Evolutionary conservation across 2,797 vertebrate species (phyloP).

Genomic region (Leuciscus waleckii): DNA sequence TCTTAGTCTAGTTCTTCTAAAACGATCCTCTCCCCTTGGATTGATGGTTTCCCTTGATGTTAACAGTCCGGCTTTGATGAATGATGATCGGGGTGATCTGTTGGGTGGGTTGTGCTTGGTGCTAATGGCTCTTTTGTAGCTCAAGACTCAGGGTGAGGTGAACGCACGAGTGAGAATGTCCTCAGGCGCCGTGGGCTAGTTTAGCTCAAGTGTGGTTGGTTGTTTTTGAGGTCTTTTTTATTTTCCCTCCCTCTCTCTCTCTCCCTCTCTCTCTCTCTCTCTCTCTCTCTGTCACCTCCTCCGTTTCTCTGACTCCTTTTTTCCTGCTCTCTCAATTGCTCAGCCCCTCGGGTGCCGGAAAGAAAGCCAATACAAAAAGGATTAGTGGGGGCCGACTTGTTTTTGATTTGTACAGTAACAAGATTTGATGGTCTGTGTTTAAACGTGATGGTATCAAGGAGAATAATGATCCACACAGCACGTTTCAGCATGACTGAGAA

Average conservation of each 20-base stretch:
- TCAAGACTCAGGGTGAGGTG: constrained; percentile 55
- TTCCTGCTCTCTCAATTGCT: constrained; percentile 36
- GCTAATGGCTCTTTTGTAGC: constrained; percentile 71
- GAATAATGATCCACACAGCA: constrained; percentile 31
- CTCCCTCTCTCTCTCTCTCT: background rate
- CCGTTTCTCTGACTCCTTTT: constrained; percentile 14
- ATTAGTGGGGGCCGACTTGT: constrained; percentile 40
- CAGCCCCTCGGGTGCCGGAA: constrained; percentile 14
- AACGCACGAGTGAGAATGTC: constrained; percentile 21
- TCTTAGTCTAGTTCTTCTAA: constrained; percentile 17
- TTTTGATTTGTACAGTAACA: constrained; percentile 46
- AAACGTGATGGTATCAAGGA: constrained; percentile 1
- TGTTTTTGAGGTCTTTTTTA: background rate
- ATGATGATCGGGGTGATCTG: constrained; percentile 72
- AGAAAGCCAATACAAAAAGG: constrained; percentile 37
- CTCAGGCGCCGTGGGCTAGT: constrained; percentile 2
- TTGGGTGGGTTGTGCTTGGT: constrained; percentile 52
- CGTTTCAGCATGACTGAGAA: constrained; percentile 31
- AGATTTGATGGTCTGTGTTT: constrained; percentile 45
- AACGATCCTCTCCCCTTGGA: constrained; percentile 8
- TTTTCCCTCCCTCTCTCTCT: background rate
- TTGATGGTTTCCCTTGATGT: constrained; percentile 42
- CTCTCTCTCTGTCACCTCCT: constrained; percentile 3
- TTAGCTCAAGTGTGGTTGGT: constrained; percentile 11
- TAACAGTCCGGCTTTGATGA: constrained; percentile 63